Evolutionary conservation across 2,888 invertebrate genomes (phyloP), one percentile per base, ranked within the genome.

Genomic region (Lasioglossum morio): DNA sequence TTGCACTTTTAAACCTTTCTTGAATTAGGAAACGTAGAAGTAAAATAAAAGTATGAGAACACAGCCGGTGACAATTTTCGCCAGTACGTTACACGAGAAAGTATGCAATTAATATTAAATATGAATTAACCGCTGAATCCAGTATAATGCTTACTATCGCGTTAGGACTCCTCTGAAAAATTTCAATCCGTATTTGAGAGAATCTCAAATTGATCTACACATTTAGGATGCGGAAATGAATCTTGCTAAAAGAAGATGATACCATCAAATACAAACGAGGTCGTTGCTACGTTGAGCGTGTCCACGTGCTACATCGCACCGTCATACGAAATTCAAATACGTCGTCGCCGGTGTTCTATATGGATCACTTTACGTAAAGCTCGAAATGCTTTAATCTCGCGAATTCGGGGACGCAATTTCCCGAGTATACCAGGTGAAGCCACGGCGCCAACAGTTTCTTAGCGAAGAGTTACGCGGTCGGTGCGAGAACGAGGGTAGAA

Each of bases 331-430:
- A 86, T 88, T 88, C 81, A 81, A 81, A 89, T 83, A 91, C 88
- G 63, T 63, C 63, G 63, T 8, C 63, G 30, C 16, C 16, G 63
- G 30, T 30, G 63, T 63, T 63, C 63, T 63, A 63, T 63, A 30
- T 63, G 63, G 63, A 63, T 63, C 19, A 63, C 63, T 63, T 63
- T 63, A 46, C 46, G 63, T 63, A 63, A 63, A 63, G 63, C 63
- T 63, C 30, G 63, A 63, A 63, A 63, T 63, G 63, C 63, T 90
- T 90, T 91, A 90, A 92, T 91, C 92, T 91, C 81, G 77, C 78
- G 79, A 82, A 81, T 84, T 84, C 77, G 88, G 84, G 85, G 90
- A 86, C 84, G 89, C 85, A 86, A 89, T 90, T 92, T 89, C 82
- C 73, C 53, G 73, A 81, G 78, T 86, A 88, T 76, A 86, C 84